phyloP scores from a whole-genome alignment of 2,113 vertebrate species.

The Eubucco bourcierii region DNA sequence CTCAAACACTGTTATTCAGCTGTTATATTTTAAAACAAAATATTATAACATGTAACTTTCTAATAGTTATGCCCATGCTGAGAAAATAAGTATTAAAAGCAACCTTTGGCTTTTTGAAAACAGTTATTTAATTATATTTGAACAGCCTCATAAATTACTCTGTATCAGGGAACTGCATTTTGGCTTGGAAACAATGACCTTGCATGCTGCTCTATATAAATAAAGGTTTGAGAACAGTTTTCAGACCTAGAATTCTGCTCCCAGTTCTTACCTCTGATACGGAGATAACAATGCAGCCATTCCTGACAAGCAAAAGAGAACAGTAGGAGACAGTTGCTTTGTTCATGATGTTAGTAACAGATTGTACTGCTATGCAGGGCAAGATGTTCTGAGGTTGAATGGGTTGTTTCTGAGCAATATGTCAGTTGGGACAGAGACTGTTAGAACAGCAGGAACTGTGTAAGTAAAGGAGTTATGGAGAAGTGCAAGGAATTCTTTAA shows the following conservation, averaged over 20 bases:
- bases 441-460: neutral
- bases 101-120: neutral
- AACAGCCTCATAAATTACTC: conserved; percentile 24
- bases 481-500: neutral
- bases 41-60: neutral
- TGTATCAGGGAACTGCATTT: conserved; percentile 20
- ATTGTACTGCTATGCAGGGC: neutral
- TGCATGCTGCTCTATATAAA: conserved; percentile 5
- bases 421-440: neutral
- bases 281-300: too few relatives aligned
- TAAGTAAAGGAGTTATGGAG: neutral
- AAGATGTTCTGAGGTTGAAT: neutral
- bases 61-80: neutral
- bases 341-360: neutral
- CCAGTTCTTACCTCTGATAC: neutral
- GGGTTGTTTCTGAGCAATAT: neutral
- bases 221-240: conserved; percentile 11
- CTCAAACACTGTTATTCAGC: neutral
- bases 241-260: neutral
- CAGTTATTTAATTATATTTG: neutral
- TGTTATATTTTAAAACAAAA: neutral
- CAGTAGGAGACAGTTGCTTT: neutral
- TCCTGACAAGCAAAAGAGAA: too few relatives aligned
- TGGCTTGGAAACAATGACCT: conserved; percentile 35
- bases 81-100: conserved; percentile 28